These are phyloP conservation scores for Rhynchonycteris naso DNA, from an alignment of 2,797 vertebrate genomes.

Conservation along the genomic window DNA sequence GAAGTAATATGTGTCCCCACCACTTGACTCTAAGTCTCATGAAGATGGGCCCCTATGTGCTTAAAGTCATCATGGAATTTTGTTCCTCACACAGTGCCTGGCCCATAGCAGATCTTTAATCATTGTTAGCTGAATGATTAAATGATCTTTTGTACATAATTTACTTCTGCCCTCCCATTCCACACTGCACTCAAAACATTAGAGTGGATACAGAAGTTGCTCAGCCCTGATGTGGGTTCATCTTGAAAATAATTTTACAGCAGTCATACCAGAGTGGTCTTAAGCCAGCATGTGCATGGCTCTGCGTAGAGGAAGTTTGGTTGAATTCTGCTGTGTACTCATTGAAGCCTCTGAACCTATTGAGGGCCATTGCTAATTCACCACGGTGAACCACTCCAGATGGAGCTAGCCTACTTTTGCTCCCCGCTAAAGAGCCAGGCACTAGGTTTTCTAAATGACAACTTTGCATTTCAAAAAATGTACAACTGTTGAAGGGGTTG, in stretches of 20 bases:
- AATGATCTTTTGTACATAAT: background rate
- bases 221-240: background rate
- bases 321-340: background rate
- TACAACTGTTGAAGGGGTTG: background rate
- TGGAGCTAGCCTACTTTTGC: background rate
- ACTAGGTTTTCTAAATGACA: background rate
- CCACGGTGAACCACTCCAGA: background rate
- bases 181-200: background rate
- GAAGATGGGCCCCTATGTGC: too few species aligned
- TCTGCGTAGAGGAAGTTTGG: background rate
- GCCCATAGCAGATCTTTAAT: background rate
- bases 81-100: background rate
- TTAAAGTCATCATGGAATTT: background rate
- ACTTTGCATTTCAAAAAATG: conserved; percentile 29
- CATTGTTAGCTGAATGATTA: background rate
- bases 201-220: background rate
- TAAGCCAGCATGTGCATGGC: background rate
- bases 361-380: background rate
- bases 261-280: background rate
- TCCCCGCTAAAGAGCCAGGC: background rate
- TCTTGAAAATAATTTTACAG: conserved; percentile 20
- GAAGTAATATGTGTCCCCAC: background rate
- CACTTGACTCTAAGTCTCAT: background rate
- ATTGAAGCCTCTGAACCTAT: background rate
- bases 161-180: background rate